A percentile compares a stretch with the other conserved stretches of the same genome.
phyloP scores from a whole-genome alignment of 2,888 invertebrate species.

The Drosophila merina region DNA sequence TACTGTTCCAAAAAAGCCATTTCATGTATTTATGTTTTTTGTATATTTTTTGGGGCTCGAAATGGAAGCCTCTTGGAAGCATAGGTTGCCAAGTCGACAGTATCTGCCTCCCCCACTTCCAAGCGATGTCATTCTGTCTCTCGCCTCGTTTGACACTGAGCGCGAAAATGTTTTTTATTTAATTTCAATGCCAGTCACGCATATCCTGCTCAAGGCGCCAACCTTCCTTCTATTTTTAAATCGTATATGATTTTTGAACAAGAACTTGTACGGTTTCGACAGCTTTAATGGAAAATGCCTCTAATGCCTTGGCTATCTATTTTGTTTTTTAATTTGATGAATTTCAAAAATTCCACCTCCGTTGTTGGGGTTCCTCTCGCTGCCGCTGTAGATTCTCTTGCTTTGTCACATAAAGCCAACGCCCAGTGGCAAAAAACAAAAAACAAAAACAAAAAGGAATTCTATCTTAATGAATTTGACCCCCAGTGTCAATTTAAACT shows the following conservation, averaged over 20 bases:
- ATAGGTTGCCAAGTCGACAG: constrained; percentile 50
- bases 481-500: constrained; percentile 83
- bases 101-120: constrained; percentile 2
- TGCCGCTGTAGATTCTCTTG: constrained; percentile 10
- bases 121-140: constrained; percentile 24
- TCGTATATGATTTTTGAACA: constrained; percentile 37
- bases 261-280: not conserved
- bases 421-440: constrained; percentile 55
- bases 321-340: constrained; percentile 36
- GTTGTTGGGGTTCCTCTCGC: constrained; percentile 7
- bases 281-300: constrained; percentile 27
- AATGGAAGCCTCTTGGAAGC: constrained; percentile 8
- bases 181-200: constrained; percentile 78
- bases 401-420: constrained; percentile 32
- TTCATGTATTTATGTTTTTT: constrained; percentile 42
- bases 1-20: constrained; percentile 55
- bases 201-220: constrained; percentile 62
- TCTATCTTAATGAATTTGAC: constrained; percentile 82
- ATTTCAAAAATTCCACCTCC: constrained; percentile 36
- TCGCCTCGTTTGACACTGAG: constrained; percentile 69
- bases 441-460: constrained; percentile 65
- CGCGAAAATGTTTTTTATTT: constrained; percentile 61
- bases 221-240: constrained; percentile 42
- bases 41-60: constrained; percentile 35
- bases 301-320: constrained; percentile 25